Percentiles rank a stretch among this genome's conserved stretches.
These are phyloP conservation scores for Pollenia amentaria DNA, from an alignment of 2,888 invertebrate species.

Conservation along the genomic window DNA sequence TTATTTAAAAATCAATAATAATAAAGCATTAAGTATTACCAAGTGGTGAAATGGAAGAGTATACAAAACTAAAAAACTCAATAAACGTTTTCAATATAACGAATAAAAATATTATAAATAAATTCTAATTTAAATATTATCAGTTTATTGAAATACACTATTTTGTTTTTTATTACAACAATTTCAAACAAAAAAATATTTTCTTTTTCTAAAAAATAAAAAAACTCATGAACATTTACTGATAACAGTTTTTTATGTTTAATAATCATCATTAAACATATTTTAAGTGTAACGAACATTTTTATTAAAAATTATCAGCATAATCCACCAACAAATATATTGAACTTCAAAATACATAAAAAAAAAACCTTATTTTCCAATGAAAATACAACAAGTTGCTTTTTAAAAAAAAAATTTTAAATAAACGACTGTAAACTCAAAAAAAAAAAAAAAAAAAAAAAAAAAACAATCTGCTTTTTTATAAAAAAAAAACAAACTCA, in stretches of 20 bases:
- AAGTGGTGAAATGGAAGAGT: no score
- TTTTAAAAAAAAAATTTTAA: slow-evolving; percentile 28
- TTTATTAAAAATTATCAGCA: slow-evolving; percentile 34
- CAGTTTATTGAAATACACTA: no score
- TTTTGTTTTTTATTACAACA: no score
- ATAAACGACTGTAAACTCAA: slow-evolving; percentile 20
- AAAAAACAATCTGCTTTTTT: slow-evolving; percentile 24
- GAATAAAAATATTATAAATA: no score
- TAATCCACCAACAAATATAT: slow-evolving; percentile 10
- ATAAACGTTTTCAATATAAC: no score
- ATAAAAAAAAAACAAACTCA: background rate
- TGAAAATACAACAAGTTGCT: slow-evolving; percentile 1
- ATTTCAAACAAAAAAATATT: slow-evolving; percentile 10
- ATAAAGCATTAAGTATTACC: no score
- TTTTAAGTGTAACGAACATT: slow-evolving; percentile 41
- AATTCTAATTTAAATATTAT: no score
- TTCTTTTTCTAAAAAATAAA: background rate
- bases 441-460: slow-evolving; percentile 25
- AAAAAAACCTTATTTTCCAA: slow-evolving; percentile 20
- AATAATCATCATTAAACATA: background rate
- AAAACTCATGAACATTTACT: background rate
- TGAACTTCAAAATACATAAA: slow-evolving; percentile 42
- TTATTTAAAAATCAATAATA: no score
- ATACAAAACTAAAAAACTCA: no score
- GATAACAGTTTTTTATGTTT: slow-evolving; percentile 15